phyloP scores from a whole-genome alignment of 1,140 invertebrate genomes.

The Drosophila lini region DNA sequence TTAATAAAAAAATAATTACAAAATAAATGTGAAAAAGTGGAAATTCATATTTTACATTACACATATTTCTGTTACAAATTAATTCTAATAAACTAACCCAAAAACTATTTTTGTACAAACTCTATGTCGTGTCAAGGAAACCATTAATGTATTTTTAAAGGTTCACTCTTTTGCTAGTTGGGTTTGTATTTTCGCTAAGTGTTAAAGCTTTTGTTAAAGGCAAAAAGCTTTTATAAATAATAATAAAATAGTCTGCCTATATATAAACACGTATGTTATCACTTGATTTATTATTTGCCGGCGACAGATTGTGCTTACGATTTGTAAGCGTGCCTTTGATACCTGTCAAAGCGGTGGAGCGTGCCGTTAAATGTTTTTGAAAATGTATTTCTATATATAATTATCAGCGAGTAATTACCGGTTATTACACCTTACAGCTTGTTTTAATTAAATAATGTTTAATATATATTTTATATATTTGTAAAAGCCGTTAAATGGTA shows the following conservation, averaged over 20 bases:
- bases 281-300: slow-evolving; percentile 7
- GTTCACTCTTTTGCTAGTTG: neutral
- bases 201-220: slow-evolving; percentile 11
- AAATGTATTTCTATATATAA: neutral
- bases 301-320: neutral
- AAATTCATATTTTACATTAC: no score
- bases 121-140: neutral
- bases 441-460: neutral
- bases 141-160: neutral
- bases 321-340: slow-evolving; percentile 7
- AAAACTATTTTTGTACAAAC: neutral
- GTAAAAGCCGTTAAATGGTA: neutral
- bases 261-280: slow-evolving; percentile 2
- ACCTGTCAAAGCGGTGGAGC: neutral
- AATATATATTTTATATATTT: no score
- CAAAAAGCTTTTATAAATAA: slow-evolving; percentile 18
- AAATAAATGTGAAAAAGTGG: neutral
- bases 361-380: neutral
- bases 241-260: neutral
- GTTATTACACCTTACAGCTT: neutral
- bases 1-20: no score
- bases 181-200: slow-evolving; percentile 19
- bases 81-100: neutral
- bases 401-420: neutral
- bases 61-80: neutral